phyloP scores from a whole-genome alignment of 2,797 vertebrate species.

The Sebastes taczanowskii region DNA sequence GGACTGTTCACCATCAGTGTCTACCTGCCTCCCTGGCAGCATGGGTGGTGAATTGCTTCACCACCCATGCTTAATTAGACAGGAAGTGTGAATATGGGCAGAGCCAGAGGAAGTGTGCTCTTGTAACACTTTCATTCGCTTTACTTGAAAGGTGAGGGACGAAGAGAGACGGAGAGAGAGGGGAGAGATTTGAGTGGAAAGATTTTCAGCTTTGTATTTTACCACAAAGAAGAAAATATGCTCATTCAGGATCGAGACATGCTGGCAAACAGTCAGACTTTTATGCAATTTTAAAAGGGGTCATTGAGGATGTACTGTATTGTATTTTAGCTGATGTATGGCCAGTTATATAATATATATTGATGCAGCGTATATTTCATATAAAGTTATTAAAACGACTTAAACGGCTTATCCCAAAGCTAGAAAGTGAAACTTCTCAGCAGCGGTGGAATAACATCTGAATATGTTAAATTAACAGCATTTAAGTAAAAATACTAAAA shows the following conservation, averaged over 20 bases:
- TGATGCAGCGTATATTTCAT: background rate
- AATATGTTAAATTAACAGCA: background rate
- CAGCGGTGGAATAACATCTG: background rate
- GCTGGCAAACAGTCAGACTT: background rate
- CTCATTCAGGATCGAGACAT: background rate
- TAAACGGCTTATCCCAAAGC: background rate
- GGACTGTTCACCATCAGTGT: background rate
- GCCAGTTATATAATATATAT: background rate
- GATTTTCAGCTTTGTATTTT: background rate
- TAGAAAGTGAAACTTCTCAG: background rate
- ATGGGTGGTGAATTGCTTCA: constrained; percentile 6
- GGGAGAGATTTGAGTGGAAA: background rate
- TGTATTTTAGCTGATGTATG: background rate
- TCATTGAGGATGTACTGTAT: background rate
- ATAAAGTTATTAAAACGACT: background rate
- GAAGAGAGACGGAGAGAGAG: background rate
- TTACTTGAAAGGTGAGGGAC: background rate
- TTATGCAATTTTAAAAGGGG: background rate
- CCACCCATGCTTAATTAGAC: constrained; percentile 8
- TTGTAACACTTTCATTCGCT: constrained; percentile 10
- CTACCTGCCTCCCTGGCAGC: constrained; percentile 2
- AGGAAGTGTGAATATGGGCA: constrained; percentile 46
- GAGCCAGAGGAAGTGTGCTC: constrained; percentile 24
- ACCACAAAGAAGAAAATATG: background rate
- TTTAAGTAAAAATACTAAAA: background rate